phyloP scores from a whole-genome alignment of 2,888 invertebrate species.

The Acanthoscelides obtectus region DNA sequence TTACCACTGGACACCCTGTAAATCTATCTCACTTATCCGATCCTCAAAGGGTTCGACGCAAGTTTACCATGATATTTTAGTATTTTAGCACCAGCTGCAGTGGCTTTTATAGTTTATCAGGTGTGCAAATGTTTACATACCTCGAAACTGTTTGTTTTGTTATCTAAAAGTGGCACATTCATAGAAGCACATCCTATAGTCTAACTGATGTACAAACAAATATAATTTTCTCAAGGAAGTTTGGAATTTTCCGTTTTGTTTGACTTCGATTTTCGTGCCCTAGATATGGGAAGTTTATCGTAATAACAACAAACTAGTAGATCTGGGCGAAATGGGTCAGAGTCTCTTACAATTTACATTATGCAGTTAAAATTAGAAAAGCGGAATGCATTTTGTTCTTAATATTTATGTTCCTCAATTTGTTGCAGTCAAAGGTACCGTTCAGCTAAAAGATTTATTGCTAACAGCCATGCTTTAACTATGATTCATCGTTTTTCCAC shows the following conservation, averaged over 20 bases:
- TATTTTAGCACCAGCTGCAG: background rate
- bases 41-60: too few species aligned
- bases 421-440: too few species aligned
- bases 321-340: background rate
- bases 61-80: too few species aligned
- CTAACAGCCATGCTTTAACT: too few species aligned
- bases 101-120: background rate
- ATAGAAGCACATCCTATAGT: background rate
- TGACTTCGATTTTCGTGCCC: background rate
- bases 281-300: background rate
- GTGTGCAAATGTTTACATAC: background rate
- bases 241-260: background rate
- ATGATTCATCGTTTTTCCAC: too few species aligned
- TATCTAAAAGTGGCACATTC: background rate
- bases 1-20: too few species aligned
- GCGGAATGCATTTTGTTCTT: background rate
- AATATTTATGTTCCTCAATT: background rate
- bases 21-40: too few species aligned
- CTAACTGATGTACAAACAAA: background rate
- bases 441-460: too few species aligned
- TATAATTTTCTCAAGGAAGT: background rate
- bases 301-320: background rate
- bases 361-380: background rate
- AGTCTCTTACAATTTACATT: background rate
- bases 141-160: background rate